These are phyloP conservation scores for Nasua narica DNA, from an alignment of 2,797 vertebrate genomes.

Conservation along the genomic window DNA sequence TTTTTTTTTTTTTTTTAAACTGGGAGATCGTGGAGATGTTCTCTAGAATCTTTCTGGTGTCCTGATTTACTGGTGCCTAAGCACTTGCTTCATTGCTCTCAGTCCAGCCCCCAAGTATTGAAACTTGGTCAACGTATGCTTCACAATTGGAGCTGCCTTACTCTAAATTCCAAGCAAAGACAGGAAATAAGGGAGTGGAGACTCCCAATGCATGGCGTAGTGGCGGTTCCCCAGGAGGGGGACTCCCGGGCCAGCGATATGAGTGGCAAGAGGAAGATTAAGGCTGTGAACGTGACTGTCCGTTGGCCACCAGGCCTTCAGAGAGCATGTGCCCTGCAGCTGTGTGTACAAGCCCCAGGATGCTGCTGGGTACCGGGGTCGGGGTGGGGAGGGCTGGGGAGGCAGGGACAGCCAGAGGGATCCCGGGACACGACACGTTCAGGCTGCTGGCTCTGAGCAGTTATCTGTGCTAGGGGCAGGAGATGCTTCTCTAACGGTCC, in stretches of 20 bases:
- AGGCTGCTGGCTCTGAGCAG: background rate
- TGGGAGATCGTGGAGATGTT: background rate
- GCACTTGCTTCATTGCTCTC: background rate
- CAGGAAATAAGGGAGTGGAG: background rate
- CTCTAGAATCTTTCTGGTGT: background rate
- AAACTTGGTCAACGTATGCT: background rate
- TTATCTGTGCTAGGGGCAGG: background rate
- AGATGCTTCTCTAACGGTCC: background rate
- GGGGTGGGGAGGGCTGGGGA: background rate
- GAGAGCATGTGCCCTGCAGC: constrained; percentile 91
- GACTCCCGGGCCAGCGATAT: constrained; percentile 90
- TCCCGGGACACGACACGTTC: background rate
- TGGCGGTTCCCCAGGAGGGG: constrained; percentile 76
- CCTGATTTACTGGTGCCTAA: background rate
- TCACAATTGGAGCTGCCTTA: background rate
- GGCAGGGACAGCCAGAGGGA: background rate
- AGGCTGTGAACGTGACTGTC: constrained; percentile 87
- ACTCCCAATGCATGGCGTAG: background rate
- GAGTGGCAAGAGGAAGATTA: constrained; percentile 90
- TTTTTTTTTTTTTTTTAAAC: background rate
- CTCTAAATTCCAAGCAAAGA: background rate
- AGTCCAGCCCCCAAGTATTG: background rate
- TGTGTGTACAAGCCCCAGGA: constrained; percentile 90
- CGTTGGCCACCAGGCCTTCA: constrained; percentile 88
- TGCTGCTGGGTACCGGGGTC: background rate